Base-by-base conservation (phyloP, 2,888 invertebrate genomes). In the Apamea monoglypha region DNA sequence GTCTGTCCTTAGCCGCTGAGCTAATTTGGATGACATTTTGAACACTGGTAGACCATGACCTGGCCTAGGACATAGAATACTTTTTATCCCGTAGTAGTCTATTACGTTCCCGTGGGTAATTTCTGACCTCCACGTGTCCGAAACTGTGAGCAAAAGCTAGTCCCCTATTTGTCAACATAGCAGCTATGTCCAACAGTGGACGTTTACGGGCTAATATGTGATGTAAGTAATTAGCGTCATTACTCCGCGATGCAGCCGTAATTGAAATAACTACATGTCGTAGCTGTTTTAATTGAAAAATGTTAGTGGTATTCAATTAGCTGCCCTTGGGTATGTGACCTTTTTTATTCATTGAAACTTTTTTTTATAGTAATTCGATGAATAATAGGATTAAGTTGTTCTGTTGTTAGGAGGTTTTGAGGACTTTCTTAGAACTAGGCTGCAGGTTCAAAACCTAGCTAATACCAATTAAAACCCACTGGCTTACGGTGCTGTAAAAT, bases 261-360 rank as follows among this genome's bases (percentile, higher is more conserved):
- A n/a, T 81, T 50, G 5, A 40, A 81, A 81, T 70, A 44, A 72
- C 18, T 50, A 40, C n/a, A 36, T 25, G 32, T 18, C 47, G 16
- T 21, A n/a, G n/a, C 2, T 44, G 32, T 71, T 63, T 79, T 74
- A 81, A 56, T 79, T 64, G 36, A 64, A 53, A 56, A 69, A 81
- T 29, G 29, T 40, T 78, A 47, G 56, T 29, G 25, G 7, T n/a
- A 36, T n/a, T 56, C 25, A 77, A 64, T 78, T 64, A 78, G 32
- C 8, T 40, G 53, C 10, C 16, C 8, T 64, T 1, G 2, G 18
- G n/a, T 12, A 63, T 25, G 40, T 44, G 61, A 44, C 40, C 50
- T 63, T 53, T 53, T 77, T 40, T 36, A 53, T 53, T 32, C 21
- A 64, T 53, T 76, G 6, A 18, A 7, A 0, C 0, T 40, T 61